Evolutionary conservation across 2,113 vertebrate species (phyloP), one percentile per base, ranked within the genome.

Genomic region (Odocoileus virginianus): DNA sequence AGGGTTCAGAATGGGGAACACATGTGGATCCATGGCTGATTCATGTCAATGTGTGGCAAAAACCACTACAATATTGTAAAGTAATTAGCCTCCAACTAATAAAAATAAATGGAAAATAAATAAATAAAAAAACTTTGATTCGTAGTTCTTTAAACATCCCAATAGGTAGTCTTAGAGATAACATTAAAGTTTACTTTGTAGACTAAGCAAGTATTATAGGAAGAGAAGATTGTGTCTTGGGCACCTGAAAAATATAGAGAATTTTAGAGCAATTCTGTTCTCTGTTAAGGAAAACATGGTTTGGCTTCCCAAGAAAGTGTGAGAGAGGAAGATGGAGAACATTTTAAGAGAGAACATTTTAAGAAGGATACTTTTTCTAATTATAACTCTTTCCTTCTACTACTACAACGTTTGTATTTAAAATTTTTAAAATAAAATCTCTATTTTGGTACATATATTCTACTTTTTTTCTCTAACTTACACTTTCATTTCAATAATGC

Each of bases 401-500:
- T 84, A 74, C 61, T 52, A 9, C 23, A 8, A 43, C 79, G 76
- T 76, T 85, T 90, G 10, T 30, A 58, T 74, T 96, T 91, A 1
- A 43, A 60, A 17, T 2, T 0, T n/a, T 50, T 95, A 45, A 19
- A 86, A 76, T 89, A 84, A 85, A 92, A 84, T 96, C 45, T 82
- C n/a, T 87, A 12, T 96, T 61, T 98, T 67, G 28, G 14, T 58
- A 23, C 6, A 71, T 23, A 14, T 28, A 47, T 33, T 88, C 17
- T 12, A 76, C 30, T 74, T 89, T 91, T 91, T 64, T 64, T 45
- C 11, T 89, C 21, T 91, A 52, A 50, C 33, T 97, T 76, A 40
- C 17, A 76, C 60, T 96, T 93, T 96, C n/a, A 96, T 93, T 97
- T 83, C 45, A 96, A 11, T 76, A 76, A 93, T 43, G 10, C 15